A percentile compares a stretch with the other conserved stretches of the same genome.
Conservation (phyloP, 2,888 invertebrate species). For the Cephus spinipes region DNA sequence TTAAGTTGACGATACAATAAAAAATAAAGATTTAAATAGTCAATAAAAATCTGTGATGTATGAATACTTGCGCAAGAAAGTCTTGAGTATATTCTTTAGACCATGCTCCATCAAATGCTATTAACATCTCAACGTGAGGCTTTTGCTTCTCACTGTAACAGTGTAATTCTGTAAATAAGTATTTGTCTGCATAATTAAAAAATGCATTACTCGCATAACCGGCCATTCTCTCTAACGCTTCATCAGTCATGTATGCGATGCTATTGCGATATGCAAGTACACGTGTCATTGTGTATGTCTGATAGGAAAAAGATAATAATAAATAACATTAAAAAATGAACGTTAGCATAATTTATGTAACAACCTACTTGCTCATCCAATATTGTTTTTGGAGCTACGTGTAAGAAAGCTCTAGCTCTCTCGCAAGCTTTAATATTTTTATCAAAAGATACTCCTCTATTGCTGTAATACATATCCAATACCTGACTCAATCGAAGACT, state of each 20-base stretch:
- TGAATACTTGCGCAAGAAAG: slow-evolving; percentile 42
- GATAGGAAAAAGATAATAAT: slow-evolving; percentile 10
- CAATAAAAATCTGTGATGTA: not conserved
- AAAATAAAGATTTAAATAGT: slow-evolving; percentile 7
- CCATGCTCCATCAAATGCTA: slow-evolving; percentile 53
- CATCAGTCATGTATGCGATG: slow-evolving; percentile 45
- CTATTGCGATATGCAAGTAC: slow-evolving; percentile 49
- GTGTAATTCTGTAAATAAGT: slow-evolving; percentile 41
- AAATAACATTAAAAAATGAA: not conserved
- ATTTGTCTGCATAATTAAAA: slow-evolving; percentile 40
- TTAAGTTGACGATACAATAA: not conserved
- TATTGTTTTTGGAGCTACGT: slow-evolving; percentile 53
- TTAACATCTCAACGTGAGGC: slow-evolving; percentile 43
- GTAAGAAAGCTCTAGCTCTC: slow-evolving; percentile 67
- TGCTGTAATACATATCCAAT: slow-evolving; percentile 77
- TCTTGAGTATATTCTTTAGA: slow-evolving; percentile 40
- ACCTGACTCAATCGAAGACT: slow-evolving; percentile 73
- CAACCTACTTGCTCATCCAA: slow-evolving; percentile 53
- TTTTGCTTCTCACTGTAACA: slow-evolving; percentile 33
- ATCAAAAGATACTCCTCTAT: slow-evolving; percentile 72
- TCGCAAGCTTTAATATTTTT: slow-evolving; percentile 72
- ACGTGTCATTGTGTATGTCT: slow-evolving; percentile 51
- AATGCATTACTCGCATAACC: slow-evolving; percentile 44
- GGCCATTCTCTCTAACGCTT: slow-evolving; percentile 43
- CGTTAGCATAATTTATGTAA: not conserved